Evolutionary conservation across 2,888 invertebrate species (phyloP).

Genomic region (Amphipoea lucens): DNA sequence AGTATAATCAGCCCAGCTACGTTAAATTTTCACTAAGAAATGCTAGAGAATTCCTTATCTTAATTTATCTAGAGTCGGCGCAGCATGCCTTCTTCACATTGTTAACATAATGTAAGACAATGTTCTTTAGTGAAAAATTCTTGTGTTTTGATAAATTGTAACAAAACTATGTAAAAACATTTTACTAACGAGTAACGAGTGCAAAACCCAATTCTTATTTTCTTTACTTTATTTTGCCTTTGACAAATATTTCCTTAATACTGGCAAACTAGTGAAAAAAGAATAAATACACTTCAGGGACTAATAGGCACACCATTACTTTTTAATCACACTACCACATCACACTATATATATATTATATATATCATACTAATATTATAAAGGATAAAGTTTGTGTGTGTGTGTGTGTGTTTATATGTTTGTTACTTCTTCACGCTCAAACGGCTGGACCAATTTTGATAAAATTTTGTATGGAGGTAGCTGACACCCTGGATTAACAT

Average conservation of each 20-base stretch:
- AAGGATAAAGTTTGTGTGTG: too few species aligned
- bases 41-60: not conserved
- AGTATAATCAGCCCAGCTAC: too few species aligned
- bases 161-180: not conserved
- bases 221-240: not conserved
- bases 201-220: not conserved
- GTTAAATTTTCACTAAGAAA: too few species aligned
- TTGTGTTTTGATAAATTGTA: not conserved
- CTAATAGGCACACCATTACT: not conserved
- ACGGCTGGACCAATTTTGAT: too few species aligned
- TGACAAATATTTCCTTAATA: not conserved
- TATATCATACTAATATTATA: too few species aligned
- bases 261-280: not conserved
- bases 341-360: too few species aligned
- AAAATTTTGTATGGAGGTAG: too few species aligned
- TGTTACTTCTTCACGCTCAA: too few species aligned
- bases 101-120: not conserved
- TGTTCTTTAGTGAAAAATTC: not conserved
- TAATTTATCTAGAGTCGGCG: not conserved
- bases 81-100: not conserved
- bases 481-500: too few species aligned
- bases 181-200: not conserved
- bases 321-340: too few species aligned
- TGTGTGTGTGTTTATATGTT: too few species aligned
- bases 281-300: not conserved